Evolutionary conservation across 2,797 vertebrate species (phyloP).

Genomic region (Macropus fuliginosus): DNA sequence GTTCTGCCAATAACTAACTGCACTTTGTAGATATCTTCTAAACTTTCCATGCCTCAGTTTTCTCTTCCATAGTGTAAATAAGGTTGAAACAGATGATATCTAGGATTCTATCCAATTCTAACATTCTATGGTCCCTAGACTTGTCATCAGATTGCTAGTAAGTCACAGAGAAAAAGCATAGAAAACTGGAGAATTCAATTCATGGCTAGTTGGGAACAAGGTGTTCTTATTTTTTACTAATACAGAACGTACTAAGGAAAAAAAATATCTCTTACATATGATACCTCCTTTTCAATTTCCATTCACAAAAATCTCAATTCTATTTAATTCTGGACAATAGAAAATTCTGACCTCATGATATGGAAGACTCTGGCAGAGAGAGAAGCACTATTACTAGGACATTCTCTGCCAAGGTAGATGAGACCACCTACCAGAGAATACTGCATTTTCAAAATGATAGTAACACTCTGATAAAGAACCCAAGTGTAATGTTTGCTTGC

Average conservation of each 20-base stretch:
- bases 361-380: slow-evolving; percentile 3
- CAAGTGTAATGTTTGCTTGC: not conserved
- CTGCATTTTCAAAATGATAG: not conserved
- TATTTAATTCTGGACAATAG: too few species aligned
- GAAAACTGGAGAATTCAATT: not conserved
- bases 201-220: too few species aligned
- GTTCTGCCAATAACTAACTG: not conserved
- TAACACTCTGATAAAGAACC: slow-evolving; percentile 2
- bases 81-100: slow-evolving; percentile 7
- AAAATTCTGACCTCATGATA: not conserved
- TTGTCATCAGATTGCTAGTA: not conserved
- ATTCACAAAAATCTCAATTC: not conserved
- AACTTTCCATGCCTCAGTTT: not conserved
- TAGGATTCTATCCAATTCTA: not conserved
- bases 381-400: not conserved
- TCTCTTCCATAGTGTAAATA: not conserved
- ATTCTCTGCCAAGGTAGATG: slow-evolving; percentile 9
- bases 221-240: too few species aligned
- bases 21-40: not conserved
- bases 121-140: not conserved
- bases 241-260: not conserved
- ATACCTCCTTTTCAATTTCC: not conserved
- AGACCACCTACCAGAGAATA: slow-evolving; percentile 41
- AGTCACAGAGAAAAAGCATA: slow-evolving; percentile 32
- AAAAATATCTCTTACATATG: not conserved